Evolutionary conservation across 2,797 vertebrate genomes (phyloP).

Genomic region (Epinephelus coioides): DNA sequence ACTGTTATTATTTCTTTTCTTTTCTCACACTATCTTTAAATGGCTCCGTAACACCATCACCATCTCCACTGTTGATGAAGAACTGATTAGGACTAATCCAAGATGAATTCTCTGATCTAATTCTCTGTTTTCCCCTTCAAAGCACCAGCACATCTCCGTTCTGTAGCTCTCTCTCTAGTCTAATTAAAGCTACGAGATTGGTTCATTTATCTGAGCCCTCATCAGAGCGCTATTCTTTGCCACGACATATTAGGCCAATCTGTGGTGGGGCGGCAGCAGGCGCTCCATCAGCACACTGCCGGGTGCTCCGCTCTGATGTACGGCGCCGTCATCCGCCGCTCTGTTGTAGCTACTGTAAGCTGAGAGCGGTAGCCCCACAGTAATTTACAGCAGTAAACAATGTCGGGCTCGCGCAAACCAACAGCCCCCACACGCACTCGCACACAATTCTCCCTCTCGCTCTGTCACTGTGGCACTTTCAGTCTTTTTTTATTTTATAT

Average conservation of each 20-base stretch:
- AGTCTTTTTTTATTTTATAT: conserved; percentile 85
- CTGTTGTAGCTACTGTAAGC: conserved; percentile 92
- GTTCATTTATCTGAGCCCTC: conserved; percentile 91
- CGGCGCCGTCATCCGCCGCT: conserved; percentile 90
- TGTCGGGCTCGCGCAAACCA: conserved; percentile 79
- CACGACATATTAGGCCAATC: conserved; percentile 95
- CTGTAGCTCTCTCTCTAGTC: conserved; percentile 60
- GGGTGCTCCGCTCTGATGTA: conserved; percentile 91
- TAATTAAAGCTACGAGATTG: conserved; percentile 83
- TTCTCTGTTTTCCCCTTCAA: conserved; percentile 54
- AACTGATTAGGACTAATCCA: conserved; percentile 63
- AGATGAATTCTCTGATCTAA: conserved; percentile 49
- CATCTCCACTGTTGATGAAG: conserved; percentile 32
- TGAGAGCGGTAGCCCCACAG: conserved; percentile 88
- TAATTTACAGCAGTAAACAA: conserved; percentile 99
- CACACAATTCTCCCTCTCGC: conserved; percentile 72
- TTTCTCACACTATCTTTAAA: conserved; percentile 12
- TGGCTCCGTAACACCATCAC: not conserved
- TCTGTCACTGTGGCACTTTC: conserved; percentile 81
- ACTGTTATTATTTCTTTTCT: conserved; percentile 4
- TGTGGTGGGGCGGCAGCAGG: conserved; percentile 80
- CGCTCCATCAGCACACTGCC: conserved; percentile 88
- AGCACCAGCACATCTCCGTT: conserved; percentile 49
- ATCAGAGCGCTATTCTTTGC: conserved; percentile 89
- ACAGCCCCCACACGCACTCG: conserved; percentile 71